Conservation (phyloP, 1,140 invertebrate species). For the Lucilia sericata region DNA sequence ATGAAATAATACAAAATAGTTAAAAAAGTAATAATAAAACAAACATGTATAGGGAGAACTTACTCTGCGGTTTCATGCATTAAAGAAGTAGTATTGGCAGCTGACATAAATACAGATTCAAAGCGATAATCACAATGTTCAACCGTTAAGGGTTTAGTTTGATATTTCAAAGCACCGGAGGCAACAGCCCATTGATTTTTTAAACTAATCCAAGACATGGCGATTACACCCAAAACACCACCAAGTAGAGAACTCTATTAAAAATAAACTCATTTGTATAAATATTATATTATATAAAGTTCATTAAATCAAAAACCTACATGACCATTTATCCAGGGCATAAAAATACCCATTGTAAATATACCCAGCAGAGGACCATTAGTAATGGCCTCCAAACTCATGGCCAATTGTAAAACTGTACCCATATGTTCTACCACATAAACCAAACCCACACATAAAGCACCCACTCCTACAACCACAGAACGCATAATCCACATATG, state of each 20-base stretch:
- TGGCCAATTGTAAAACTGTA: conserved; percentile 66
- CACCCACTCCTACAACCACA: conserved; percentile 71
- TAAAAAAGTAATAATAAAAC: conserved; percentile 20
- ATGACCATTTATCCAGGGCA: conserved; percentile 76
- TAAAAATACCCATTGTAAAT: conserved; percentile 80
- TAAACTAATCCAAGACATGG: conserved; percentile 84
- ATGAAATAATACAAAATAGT: not conserved
- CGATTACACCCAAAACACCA: conserved; percentile 74
- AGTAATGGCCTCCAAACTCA: conserved; percentile 75
- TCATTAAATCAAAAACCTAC: conserved; percentile 65
- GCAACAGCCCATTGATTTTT: conserved; percentile 82
- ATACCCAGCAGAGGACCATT: conserved; percentile 81
- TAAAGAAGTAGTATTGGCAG: conserved; percentile 32
- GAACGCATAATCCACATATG: conserved; percentile 72
- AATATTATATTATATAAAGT: too few species aligned
- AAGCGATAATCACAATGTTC: conserved; percentile 78
- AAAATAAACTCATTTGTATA: not conserved
- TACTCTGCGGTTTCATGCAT: conserved; percentile 50
- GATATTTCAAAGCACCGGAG: conserved; percentile 71
- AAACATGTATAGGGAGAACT: not conserved
- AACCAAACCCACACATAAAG: conserved; percentile 70
- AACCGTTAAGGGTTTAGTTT: conserved; percentile 75
- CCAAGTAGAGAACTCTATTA: conserved; percentile 80
- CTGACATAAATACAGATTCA: conserved; percentile 43
- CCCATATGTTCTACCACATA: conserved; percentile 73